A percentile compares a stretch with the other conserved stretches of the same genome.
Evolutionary conservation across 2,797 vertebrate genomes (phyloP).

Genomic region (Dermochelys coriacea): DNA sequence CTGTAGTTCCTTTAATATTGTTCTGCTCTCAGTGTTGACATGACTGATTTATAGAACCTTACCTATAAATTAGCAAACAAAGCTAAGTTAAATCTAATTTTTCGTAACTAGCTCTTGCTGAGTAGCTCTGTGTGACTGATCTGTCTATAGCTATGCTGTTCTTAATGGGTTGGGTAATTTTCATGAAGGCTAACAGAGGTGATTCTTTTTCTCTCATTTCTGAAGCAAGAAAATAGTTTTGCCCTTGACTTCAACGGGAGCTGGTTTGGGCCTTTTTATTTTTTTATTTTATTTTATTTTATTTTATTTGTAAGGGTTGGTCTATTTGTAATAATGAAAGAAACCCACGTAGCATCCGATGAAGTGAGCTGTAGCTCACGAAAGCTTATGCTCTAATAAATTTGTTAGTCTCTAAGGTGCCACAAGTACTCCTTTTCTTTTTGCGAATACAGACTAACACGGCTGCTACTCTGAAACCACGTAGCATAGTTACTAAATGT

Average conservation of each 20-base stretch:
- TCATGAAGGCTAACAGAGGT: neutral
- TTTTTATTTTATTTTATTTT: neutral
- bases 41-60: neutral
- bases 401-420: too few species aligned
- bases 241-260: constrained; percentile 8
- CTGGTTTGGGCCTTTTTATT: neutral
- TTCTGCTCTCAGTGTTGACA: neutral
- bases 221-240: accelerated
- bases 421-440: too few species aligned
- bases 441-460: too few species aligned
- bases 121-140: neutral
- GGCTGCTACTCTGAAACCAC: too few species aligned
- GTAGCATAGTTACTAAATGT: neutral
- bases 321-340: neutral
- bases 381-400: too few species aligned
- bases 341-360: neutral
- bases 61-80: accelerated
- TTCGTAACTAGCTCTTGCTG: neutral
- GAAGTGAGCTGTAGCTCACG: too few species aligned
- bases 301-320: neutral
- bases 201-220: constrained; percentile 12
- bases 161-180: neutral
- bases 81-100: neutral
- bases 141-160: constrained; percentile 52
- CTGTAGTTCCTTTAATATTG: neutral